These are phyloP conservation scores for Entomobrya multifasciata DNA, from an alignment of 2,888 invertebrate genomes.

Conservation along the genomic window DNA sequence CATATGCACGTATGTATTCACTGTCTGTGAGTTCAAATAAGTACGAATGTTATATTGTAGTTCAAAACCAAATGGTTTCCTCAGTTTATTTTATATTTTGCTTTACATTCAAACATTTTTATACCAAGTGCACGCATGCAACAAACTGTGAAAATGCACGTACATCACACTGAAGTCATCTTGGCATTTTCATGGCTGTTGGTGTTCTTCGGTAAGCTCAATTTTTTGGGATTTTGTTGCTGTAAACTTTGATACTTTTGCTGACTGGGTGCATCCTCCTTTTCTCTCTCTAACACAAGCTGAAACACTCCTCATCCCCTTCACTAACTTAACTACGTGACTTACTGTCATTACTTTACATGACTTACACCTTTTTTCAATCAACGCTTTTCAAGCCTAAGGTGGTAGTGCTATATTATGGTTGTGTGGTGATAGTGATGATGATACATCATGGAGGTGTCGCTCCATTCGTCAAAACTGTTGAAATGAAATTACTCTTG, in stretches of 20 bases:
- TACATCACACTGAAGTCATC: constrained; percentile 42
- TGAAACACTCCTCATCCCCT: neutral
- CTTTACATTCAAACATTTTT: no score
- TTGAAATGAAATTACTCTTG: constrained; percentile 17
- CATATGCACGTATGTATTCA: no score
- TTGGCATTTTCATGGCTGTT: constrained; percentile 64
- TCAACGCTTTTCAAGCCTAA: constrained; percentile 42
- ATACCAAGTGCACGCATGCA: no score
- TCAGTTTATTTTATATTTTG: no score
- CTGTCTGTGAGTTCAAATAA: no score
- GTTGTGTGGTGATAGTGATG: neutral
- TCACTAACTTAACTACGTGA: constrained; percentile 40
- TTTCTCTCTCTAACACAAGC: neutral
- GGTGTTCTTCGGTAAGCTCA: constrained; percentile 60
- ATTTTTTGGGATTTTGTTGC: neutral
- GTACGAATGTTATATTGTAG: no score
- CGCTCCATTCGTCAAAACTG: constrained; percentile 54
- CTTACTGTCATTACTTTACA: constrained; percentile 18
- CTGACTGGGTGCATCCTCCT: constrained; percentile 15
- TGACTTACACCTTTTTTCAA: constrained; percentile 46
- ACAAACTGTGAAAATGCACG: constrained; percentile 20
- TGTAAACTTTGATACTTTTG: neutral
- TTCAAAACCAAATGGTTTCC: no score
- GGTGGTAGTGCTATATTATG: constrained; percentile 24
- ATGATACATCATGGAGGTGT: constrained; percentile 32